Base-by-base conservation (phyloP, 2,797 vertebrate species). In the Tympanoctomys barrerae region DNA sequence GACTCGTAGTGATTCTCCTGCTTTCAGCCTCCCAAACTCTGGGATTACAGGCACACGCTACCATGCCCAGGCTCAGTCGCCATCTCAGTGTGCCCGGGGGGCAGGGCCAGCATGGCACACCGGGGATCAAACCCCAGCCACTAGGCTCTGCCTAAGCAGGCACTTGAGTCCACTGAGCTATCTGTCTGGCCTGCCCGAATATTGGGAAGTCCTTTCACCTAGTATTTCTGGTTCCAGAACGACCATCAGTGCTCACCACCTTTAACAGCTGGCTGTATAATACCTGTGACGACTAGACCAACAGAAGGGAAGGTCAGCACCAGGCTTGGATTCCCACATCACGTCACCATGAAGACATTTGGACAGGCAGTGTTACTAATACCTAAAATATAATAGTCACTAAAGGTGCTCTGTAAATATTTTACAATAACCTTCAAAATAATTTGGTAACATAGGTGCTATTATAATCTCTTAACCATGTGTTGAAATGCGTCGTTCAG, bases 221-320 rank as follows among this genome's bases (percentile, higher is more conserved):
- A 86, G 33, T 62, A 80, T 3, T 73, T 75, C 8, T 7, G 88
- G 75, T 85, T 93, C 82, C 21, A 26, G 61, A 86, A 89, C 79
- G 31, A 8, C 75, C 13, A 70, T 68, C 16, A 82, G 26, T 79
- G 61, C 90, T 86, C 24, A 68, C 66, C 79, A 31, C 83, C 79
- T 89, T 79, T 85, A 80, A 81, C 1, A 77, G 16, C 77, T 13
- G 71, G 36, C 87, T 81, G 82, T 13, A 71, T 1, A 26, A 78
- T 54, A 68, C 79, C 84, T 39, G 4, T 39, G 21, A 89, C 31
- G 2, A 16, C 18, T 88, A 93, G 2, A 16, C 18, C 78, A 92
- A 82, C 42, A 62, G 46, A 95, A 97, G 36, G 78, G 14, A 85
- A 22, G 61, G 66, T 49, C 24, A 66, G 71, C 54, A 84, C 31